phyloP scores from a whole-genome alignment of 2,888 invertebrate genomes.

The Phyllotreta striolata region DNA sequence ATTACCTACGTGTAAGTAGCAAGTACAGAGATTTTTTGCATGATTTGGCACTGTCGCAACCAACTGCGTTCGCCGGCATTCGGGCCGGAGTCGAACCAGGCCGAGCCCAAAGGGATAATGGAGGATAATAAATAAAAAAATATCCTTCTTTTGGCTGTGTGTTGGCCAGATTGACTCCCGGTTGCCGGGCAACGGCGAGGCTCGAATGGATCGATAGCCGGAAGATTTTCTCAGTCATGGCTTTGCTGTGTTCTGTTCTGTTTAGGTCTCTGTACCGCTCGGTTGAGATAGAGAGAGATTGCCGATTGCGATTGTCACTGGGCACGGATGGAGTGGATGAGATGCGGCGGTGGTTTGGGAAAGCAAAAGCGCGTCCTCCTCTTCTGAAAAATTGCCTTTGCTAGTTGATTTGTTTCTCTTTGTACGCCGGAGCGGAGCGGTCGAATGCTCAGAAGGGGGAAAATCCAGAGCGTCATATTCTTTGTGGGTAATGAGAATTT shows the following conservation, averaged over 20 bases:
- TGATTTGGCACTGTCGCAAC: conserved; percentile 43
- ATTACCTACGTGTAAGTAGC: conserved; percentile 11
- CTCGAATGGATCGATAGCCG: conserved; percentile 64
- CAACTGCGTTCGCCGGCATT: conserved; percentile 12
- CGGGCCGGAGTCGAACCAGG: conserved; percentile 45
- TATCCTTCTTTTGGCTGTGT: conserved; percentile 61
- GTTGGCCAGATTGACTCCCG: conserved; percentile 67
- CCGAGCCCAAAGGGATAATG: conserved; percentile 59
- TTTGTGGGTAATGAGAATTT: conserved; percentile 2
- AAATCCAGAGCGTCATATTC: background rate
- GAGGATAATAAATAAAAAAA: conserved; percentile 63
- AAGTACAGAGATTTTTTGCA: conserved; percentile 6
- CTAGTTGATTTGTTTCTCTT: conserved; percentile 17
- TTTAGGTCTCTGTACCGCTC: conserved; percentile 29
- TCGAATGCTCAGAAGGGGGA: background rate
- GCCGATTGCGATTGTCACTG: conserved; percentile 27
- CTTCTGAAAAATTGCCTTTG: conserved; percentile 26
- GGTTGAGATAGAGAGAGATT: conserved; percentile 25
- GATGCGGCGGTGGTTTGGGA: conserved; percentile 21
- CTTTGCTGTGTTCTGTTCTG: conserved; percentile 41
- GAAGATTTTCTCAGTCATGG: conserved; percentile 57
- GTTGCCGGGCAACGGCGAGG: conserved; percentile 66
- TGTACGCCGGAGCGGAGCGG: conserved; percentile 1
- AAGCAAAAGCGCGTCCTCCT: conserved; percentile 9
- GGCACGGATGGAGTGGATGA: conserved; percentile 18